These are phyloP conservation scores for Neodiprion lecontei DNA, from an alignment of 1,140 invertebrate species.

Conservation along the genomic window DNA sequence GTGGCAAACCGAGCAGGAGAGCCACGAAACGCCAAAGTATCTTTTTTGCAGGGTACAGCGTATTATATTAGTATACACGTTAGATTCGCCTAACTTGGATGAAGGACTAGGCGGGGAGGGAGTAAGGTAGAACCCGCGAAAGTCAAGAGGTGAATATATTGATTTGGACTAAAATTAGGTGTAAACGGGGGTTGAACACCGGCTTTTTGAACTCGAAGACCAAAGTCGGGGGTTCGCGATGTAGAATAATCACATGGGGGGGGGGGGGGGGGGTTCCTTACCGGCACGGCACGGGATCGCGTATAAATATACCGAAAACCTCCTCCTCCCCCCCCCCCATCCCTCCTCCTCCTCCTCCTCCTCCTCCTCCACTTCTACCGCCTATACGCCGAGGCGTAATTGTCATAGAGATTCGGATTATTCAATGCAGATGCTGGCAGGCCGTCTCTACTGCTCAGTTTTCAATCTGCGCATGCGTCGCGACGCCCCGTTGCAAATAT, in stretches of 20 bases:
- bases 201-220: no score
- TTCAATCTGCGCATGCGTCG: slow-evolving; percentile 4
- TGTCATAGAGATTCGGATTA: no score
- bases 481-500: slow-evolving; percentile 12
- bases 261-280: not conserved
- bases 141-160: not conserved
- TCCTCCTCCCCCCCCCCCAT: no score
- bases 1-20: no score
- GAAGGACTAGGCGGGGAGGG: not conserved
- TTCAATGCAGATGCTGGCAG: not conserved
- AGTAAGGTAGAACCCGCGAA: not conserved
- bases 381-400: no score
- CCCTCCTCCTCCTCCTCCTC: no score
- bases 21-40: no score
- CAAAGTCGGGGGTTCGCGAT: no score
- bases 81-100: not conserved
- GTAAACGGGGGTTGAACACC: no score
- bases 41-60: no score
- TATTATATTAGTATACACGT: no score
- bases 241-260: not conserved
- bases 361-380: no score
- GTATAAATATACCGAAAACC: not conserved
- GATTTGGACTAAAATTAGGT: not conserved
- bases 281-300: not conserved
- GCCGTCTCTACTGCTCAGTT: not conserved